These are phyloP conservation scores for Drosophila neonasuta DNA, from an alignment of 2,888 invertebrate species.

Conservation along the genomic window DNA sequence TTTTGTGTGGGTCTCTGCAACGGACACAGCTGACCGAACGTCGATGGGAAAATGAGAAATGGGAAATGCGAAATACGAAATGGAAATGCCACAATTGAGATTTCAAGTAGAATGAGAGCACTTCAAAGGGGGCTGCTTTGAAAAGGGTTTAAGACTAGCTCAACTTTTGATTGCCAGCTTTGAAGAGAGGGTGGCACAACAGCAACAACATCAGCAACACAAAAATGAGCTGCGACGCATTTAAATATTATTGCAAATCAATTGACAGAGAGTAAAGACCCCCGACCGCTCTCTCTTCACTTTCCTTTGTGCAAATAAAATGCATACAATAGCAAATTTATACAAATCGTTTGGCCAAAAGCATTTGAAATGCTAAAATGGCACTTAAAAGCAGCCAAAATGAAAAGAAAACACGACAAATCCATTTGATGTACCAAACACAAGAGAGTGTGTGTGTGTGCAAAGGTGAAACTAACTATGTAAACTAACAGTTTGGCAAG, in stretches of 20 bases:
- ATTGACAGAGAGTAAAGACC: conserved; percentile 53
- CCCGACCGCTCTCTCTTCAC: not conserved
- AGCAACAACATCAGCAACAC: conserved; percentile 1
- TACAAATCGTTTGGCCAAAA: conserved; percentile 68
- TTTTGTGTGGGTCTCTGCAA: conserved; percentile 30
- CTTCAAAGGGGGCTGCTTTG: conserved; percentile 63
- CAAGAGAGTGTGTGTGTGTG: not conserved
- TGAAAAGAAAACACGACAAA: conserved; percentile 81
- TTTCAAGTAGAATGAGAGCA: conserved; percentile 38
- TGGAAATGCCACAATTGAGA: conserved; percentile 60
- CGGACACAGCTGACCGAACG: conserved; percentile 58
- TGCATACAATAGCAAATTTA: conserved; percentile 79
- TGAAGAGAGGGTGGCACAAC: conserved; percentile 66
- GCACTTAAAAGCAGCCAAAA: conserved; percentile 78
- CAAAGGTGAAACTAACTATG: conserved; percentile 65
- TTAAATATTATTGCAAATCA: conserved; percentile 80
- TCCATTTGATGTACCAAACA: conserved; percentile 72
- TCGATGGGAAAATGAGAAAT: conserved; percentile 17
- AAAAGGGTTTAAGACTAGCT: conserved; percentile 53
- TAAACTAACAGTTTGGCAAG: conserved; percentile 60
- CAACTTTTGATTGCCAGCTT: conserved; percentile 64
- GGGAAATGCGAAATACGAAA: conserved; percentile 38
- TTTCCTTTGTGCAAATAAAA: conserved; percentile 61
- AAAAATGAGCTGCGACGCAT: conserved; percentile 67
- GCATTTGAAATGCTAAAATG: conserved; percentile 79